Conservation (phyloP, 2,113 vertebrate genomes). For the Toxostoma redivivum region DNA sequence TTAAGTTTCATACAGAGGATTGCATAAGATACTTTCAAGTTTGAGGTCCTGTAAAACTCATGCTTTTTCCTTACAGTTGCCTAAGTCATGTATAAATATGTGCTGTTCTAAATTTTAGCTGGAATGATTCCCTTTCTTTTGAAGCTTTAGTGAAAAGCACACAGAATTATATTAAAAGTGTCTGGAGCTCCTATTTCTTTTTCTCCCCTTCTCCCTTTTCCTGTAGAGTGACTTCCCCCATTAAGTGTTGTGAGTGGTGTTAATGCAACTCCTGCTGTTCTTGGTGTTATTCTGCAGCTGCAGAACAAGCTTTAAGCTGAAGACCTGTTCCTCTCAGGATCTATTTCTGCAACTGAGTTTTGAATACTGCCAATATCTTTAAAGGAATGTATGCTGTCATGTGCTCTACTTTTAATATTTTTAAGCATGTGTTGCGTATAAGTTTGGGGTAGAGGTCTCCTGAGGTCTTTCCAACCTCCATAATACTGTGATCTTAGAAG, state of each 20-base stretch:
- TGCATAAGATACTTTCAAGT: not conserved
- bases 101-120: not conserved
- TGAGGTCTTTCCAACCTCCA: not conserved
- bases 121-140: not conserved
- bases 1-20: not conserved
- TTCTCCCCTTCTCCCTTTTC: not conserved
- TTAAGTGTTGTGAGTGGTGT: fast-evolving
- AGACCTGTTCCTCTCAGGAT: not conserved
- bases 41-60: not conserved
- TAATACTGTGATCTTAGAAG: not conserved
- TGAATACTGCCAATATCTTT: not conserved
- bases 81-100: not conserved
- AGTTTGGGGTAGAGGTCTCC: not conserved
- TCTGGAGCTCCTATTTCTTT: not conserved
- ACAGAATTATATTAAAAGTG: not conserved
- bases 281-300: not conserved
- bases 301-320: not conserved
- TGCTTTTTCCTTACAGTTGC: not conserved
- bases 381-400: not conserved
- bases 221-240: too few relatives aligned
- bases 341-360: not conserved
- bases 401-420: not conserved
- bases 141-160: not conserved
- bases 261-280: not conserved
- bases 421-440: not conserved